Conservation (phyloP, 2,113 vertebrate species). For the Bucco capensis region DNA sequence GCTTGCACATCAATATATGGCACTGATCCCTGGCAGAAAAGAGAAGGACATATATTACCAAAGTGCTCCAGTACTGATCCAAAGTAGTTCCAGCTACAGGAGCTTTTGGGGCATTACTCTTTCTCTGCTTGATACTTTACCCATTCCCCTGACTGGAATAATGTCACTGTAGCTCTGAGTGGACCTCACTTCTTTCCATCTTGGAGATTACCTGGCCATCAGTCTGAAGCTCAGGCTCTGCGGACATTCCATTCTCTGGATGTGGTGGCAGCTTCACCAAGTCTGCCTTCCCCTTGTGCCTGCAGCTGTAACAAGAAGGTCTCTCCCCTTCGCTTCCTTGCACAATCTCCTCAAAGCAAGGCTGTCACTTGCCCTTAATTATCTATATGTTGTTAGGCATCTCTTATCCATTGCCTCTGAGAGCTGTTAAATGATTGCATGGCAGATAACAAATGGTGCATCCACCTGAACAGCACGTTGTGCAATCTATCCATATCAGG, state of each 20-base stretch:
- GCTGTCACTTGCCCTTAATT: neutral
- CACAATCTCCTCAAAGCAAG: neutral
- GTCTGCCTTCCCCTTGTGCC: neutral
- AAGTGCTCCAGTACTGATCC: neutral
- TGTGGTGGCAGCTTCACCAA: neutral
- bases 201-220: neutral
- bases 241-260: neutral
- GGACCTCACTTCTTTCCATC: neutral
- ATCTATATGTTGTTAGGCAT: neutral
- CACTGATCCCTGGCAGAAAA: neutral
- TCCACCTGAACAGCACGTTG: neutral
- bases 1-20: slow-evolving; percentile 12
- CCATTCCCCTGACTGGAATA: neutral
- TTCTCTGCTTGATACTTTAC: neutral
- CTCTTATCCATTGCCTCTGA: neutral
- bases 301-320: neutral
- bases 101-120: neutral
- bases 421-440: neutral
- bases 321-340: neutral
- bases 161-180: neutral
- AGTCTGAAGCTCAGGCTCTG: neutral
- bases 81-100: neutral
- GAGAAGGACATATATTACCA: neutral
- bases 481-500: neutral
- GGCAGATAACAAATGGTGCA: neutral